Conservation (phyloP, 2,797 vertebrate genomes). For the Serranus cabrilla region DNA sequence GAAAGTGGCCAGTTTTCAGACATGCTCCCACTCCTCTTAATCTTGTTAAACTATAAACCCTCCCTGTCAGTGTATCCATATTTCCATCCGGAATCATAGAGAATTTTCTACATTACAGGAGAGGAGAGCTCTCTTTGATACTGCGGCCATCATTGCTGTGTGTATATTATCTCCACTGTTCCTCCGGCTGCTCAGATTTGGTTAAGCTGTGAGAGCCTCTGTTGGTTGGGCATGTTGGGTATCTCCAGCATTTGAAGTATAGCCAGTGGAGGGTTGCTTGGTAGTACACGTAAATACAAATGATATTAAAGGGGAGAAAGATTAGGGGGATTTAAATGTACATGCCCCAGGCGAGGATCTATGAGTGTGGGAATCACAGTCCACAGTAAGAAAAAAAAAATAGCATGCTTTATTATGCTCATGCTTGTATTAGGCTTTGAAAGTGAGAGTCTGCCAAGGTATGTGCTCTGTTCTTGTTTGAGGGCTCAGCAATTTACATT, state of each 20-base stretch:
- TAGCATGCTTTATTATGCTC: slow-evolving; percentile 18
- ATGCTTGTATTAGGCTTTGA: slow-evolving; percentile 21
- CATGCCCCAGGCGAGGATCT: slow-evolving; percentile 62
- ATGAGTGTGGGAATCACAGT: slow-evolving; percentile 47
- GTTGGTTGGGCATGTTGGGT: slow-evolving; percentile 19
- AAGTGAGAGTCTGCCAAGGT: slow-evolving; percentile 14
- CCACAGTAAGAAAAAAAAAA: slow-evolving; percentile 11
- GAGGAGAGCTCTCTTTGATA: neutral
- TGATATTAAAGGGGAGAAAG: slow-evolving; percentile 66
- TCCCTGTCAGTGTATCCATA: neutral
- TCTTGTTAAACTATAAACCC: slow-evolving; percentile 18
- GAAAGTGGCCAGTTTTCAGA: slow-evolving; percentile 2
- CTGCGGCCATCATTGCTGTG: neutral
- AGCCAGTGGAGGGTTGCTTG: slow-evolving; percentile 41
- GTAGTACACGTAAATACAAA: slow-evolving; percentile 71
- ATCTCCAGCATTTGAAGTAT: slow-evolving; percentile 27
- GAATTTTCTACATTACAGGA: neutral
- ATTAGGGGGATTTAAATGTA: slow-evolving; percentile 69
- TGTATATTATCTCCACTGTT: slow-evolving; percentile 4
- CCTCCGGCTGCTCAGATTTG: neutral
- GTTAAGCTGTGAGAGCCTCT: slow-evolving; percentile 17
- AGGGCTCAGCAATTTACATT: slow-evolving; percentile 23
- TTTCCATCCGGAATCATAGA: slow-evolving; percentile 1
- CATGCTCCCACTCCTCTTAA: neutral
- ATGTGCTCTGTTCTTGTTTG: slow-evolving; percentile 19